A percentile compares a stretch with the other conserved stretches of the same genome.
Conservation (phyloP, 1,140 invertebrate genomes). For the Cyclargus thomasi region DNA sequence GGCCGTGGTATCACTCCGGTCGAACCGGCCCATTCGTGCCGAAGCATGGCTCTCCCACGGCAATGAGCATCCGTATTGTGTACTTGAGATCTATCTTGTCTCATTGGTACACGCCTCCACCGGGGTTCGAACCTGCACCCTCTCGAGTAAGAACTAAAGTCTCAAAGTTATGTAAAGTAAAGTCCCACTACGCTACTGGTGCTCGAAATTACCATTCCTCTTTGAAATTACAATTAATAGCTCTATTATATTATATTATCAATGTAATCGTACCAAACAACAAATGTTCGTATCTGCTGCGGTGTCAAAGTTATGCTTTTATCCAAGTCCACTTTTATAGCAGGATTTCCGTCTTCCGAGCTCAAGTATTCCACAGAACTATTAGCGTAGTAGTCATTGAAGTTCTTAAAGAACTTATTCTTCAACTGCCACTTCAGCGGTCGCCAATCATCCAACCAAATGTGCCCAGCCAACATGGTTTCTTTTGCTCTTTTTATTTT, state of each 20-base stretch:
- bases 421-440: constrained; percentile 68
- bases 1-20: no score
- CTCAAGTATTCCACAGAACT: constrained; percentile 23
- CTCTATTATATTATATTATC: not conserved
- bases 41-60: no score
- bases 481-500: constrained; percentile 75
- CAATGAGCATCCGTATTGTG: no score
- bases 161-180: no score
- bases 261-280: constrained; percentile 27
- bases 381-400: constrained; percentile 41
- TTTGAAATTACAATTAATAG: no score
- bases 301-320: constrained; percentile 33
- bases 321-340: constrained; percentile 27
- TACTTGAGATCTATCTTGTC: no score
- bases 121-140: no score
- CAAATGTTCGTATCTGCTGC: constrained; percentile 50
- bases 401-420: constrained; percentile 38
- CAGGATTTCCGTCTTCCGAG: constrained; percentile 13
- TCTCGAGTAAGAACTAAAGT: no score
- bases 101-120: no score
- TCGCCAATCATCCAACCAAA: constrained; percentile 71
- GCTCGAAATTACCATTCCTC: no score
- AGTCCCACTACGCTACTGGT: no score
- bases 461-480: constrained; percentile 81
- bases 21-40: no score